Conservation (phyloP, 1,140 invertebrate genomes). For the Trypoxylus dichotomus region DNA sequence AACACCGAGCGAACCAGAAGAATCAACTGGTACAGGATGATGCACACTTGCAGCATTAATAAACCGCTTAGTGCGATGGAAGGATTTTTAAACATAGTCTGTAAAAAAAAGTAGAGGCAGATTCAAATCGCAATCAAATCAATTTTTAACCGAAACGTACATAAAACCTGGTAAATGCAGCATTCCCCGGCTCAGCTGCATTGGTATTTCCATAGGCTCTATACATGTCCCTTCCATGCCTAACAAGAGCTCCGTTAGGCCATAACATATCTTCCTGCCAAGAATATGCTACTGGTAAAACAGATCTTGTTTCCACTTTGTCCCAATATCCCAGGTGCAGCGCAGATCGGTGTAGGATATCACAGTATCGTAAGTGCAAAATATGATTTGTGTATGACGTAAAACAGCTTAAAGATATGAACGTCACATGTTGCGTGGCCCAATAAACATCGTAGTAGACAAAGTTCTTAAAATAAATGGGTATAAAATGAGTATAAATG, state of each 20-base stretch:
- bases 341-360: constrained; percentile 85
- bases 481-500: not conserved
- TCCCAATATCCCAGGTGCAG: constrained; percentile 88
- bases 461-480: constrained; percentile 64
- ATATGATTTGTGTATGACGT: constrained; percentile 80
- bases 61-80: constrained; percentile 74
- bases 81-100: constrained; percentile 89
- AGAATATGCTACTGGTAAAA: constrained; percentile 61
- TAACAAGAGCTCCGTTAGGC: constrained; percentile 78
- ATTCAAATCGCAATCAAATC: not conserved
- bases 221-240: constrained; percentile 77
- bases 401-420: constrained; percentile 82
- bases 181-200: constrained; percentile 80
- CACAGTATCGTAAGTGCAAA: constrained; percentile 72
- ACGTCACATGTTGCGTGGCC: constrained; percentile 78
- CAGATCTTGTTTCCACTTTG: constrained; percentile 61
- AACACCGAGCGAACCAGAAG: constrained; percentile 70
- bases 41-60: constrained; percentile 69
- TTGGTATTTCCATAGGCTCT: constrained; percentile 74
- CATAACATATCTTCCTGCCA: constrained; percentile 77
- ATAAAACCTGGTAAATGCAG: constrained; percentile 80
- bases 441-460: constrained; percentile 85
- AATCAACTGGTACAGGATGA: constrained; percentile 77
- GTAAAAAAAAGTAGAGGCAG: constrained; percentile 51
- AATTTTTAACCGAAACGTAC: constrained; percentile 61